phyloP scores from a whole-genome alignment of 2,113 vertebrate species.

The Tachycineta bicolor region DNA sequence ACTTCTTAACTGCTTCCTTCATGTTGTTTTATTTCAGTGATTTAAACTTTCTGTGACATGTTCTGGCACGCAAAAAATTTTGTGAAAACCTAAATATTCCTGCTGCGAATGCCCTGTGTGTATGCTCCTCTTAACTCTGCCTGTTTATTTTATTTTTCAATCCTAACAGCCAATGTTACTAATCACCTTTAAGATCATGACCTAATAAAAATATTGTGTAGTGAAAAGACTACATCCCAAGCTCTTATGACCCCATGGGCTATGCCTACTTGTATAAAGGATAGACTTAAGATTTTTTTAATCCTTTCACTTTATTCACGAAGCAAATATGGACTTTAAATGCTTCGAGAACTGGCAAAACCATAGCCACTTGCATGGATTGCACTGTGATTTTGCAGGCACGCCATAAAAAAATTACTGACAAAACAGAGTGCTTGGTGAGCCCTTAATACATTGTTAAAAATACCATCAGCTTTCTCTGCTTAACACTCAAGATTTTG shows the following conservation, averaged over 20 bases:
- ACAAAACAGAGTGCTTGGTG: neutral
- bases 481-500: neutral
- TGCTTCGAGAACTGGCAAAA: neutral
- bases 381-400: neutral
- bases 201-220: neutral
- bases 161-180: neutral
- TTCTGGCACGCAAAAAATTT: neutral
- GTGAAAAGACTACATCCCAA: neutral
- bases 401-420: neutral
- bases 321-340: neutral
- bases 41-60: constrained; percentile 12
- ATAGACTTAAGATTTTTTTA: neutral
- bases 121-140: neutral
- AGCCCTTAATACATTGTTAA: neutral
- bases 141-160: neutral
- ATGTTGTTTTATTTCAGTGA: constrained; percentile 1
- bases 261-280: neutral
- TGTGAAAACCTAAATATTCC: neutral
- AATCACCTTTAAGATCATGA: neutral
- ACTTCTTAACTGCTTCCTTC: constrained; percentile 48
- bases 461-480: neutral
- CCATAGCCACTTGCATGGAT: neutral
- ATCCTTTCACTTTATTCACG: neutral
- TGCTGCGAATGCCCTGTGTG: neutral
- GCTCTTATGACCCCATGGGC: neutral